These are phyloP conservation scores for Teleiodes luculella DNA, from an alignment of 2,888 invertebrate genomes.

Conservation along the genomic window DNA sequence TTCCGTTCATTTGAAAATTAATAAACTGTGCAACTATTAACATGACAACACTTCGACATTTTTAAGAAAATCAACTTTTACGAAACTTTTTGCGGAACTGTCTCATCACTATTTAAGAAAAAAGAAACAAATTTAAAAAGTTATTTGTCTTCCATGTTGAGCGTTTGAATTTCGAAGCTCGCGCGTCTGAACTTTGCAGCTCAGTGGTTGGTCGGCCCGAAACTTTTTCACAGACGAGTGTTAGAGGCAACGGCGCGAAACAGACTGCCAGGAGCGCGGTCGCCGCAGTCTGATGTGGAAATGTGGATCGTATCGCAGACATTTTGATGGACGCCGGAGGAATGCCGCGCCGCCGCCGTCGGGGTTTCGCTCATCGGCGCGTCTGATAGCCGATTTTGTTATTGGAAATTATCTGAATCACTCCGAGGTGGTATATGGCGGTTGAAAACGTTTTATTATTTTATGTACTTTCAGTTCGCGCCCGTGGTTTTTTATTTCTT, in stretches of 20 bases:
- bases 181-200: constrained; percentile 20
- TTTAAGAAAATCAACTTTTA: constrained; percentile 8
- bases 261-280: constrained; percentile 40
- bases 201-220: neutral
- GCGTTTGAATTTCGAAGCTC: constrained; percentile 29
- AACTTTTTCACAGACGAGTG: constrained; percentile 47
- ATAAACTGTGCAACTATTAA: constrained; percentile 40
- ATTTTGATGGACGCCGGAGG: constrained; percentile 30
- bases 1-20: constrained; percentile 62
- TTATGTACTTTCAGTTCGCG: neutral
- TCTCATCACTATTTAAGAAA: constrained; percentile 23
- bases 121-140: neutral
- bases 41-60: constrained; percentile 23
- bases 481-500: neutral
- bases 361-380: constrained; percentile 41
- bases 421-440: constrained; percentile 5
- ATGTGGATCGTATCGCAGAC: constrained; percentile 14
- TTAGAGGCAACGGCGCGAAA: constrained; percentile 39
- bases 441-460: neutral
- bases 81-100: constrained; percentile 13
- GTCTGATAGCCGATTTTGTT: constrained; percentile 23
- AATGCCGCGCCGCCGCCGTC: constrained; percentile 38
- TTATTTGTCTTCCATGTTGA: constrained; percentile 18
- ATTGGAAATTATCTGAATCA: constrained; percentile 13
- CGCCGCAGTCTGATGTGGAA: constrained; percentile 12